A percentile compares a stretch with the other conserved stretches of the same genome.
Conservation (phyloP, 2,888 invertebrate genomes). For the Temnothorax unifasciatus region DNA sequence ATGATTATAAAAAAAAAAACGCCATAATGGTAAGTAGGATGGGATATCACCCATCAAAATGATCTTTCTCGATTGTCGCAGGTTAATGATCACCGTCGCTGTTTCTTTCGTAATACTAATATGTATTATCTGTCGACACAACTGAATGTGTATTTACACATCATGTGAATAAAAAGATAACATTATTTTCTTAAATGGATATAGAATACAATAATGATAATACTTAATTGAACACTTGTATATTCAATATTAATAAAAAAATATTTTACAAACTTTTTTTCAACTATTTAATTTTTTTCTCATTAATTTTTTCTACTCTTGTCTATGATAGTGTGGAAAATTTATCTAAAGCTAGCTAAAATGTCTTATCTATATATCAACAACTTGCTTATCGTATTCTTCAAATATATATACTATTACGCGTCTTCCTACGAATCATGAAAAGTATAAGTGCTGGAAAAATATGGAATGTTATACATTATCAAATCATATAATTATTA, state of each 20-base stretch:
- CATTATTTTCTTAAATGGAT: not conserved
- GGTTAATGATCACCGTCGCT: not conserved
- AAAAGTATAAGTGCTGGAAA: not conserved
- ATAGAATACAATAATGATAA: not conserved
- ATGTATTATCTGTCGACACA: not conserved
- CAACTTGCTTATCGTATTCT: slow-evolving; percentile 62
- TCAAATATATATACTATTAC: slow-evolving; percentile 39
- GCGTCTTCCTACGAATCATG: not conserved
- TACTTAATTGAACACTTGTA: not conserved
- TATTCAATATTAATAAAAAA: slow-evolving; percentile 5
- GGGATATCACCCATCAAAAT: not conserved
- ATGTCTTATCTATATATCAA: slow-evolving; percentile 67
- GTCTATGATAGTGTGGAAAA: slow-evolving; percentile 62
- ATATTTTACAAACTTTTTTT: not conserved
- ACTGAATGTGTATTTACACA: not conserved
- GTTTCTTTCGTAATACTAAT: slow-evolving; percentile 58
- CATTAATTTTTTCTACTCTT: not conserved
- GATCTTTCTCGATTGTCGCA: not conserved
- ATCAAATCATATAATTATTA: no score
- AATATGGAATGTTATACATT: not conserved
- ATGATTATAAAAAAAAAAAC: slow-evolving; percentile 28
- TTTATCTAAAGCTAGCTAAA: slow-evolving; percentile 65
- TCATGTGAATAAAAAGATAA: not conserved
- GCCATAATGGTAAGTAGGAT: no score
- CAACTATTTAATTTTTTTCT: not conserved